phyloP scores from a whole-genome alignment of 2,797 vertebrate species.

The Hippocampus kuda region DNA sequence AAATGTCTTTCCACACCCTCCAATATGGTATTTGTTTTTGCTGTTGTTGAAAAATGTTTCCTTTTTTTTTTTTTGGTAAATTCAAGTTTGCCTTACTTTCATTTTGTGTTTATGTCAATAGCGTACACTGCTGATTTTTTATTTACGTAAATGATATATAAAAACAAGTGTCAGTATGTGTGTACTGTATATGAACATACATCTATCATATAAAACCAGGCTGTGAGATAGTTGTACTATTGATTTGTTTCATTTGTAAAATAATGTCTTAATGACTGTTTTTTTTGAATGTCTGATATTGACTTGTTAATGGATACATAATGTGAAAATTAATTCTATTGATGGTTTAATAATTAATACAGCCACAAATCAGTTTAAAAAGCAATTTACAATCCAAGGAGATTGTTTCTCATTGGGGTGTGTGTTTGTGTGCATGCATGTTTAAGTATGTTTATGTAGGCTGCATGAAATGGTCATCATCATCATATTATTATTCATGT shows the following conservation, averaged over 20 bases:
- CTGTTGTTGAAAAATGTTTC: constrained; percentile 56
- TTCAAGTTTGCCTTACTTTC: constrained; percentile 36
- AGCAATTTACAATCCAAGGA: background rate
- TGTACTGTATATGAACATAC: background rate
- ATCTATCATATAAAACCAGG: background rate
- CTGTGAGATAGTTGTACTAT: background rate
- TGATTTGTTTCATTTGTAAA: background rate
- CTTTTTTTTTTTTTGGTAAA: constrained; percentile 22
- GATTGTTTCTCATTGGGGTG: constrained; percentile 2
- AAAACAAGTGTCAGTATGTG: background rate
- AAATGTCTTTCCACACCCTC: constrained; percentile 10
- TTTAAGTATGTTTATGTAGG: constrained; percentile 9
- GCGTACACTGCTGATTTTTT: background rate
- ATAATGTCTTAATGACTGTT: background rate
- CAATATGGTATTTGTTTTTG: constrained; percentile 39
- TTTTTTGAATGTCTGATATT: background rate
- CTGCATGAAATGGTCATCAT: background rate
- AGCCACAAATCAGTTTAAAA: background rate
- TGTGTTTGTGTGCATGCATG: constrained; percentile 6
- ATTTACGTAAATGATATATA: background rate
- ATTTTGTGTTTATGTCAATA: constrained; percentile 14
- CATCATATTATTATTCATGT: background rate
- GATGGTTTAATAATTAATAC: background rate
- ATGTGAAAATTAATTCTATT: background rate
- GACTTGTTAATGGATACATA: background rate